These are phyloP conservation scores for Silurus aristotelis DNA, from an alignment of 2,797 vertebrate genomes.

Conservation along the genomic window DNA sequence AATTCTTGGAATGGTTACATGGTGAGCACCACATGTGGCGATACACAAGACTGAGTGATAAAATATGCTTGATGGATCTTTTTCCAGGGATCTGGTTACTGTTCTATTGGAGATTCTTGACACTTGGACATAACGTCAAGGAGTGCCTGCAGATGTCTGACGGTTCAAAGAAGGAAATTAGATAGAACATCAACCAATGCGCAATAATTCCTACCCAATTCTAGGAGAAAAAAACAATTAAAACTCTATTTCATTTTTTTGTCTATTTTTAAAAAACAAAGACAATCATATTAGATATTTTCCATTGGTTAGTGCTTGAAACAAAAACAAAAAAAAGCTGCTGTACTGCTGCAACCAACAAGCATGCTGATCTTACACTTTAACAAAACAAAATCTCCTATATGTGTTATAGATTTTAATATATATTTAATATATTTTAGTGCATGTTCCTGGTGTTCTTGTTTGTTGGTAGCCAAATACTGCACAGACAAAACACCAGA, in stretches of 20 bases:
- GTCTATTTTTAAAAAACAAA: conserved; percentile 26
- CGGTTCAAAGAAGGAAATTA: neutral
- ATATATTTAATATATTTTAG: no score
- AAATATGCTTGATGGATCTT: conserved; percentile 29
- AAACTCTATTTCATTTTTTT: conserved; percentile 9
- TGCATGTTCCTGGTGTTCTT: neutral
- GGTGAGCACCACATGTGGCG: conserved; percentile 26
- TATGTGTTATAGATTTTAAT: neutral
- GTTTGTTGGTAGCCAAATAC: neutral
- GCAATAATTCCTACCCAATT: conserved; percentile 15
- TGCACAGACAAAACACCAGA: neutral
- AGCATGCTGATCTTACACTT: neutral
- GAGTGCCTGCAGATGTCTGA: conserved; percentile 3
- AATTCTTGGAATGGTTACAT: conserved; percentile 37
- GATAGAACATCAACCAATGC: conserved; percentile 9
- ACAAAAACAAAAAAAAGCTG: neutral
- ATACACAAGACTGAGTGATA: conserved; percentile 40
- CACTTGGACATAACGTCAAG: conserved; percentile 23
- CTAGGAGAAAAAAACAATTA: neutral
- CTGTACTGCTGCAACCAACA: neutral
- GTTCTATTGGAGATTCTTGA: conserved; percentile 34
- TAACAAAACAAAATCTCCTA: neutral
- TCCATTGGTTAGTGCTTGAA: neutral
- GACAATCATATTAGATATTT: neutral
- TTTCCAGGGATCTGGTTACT: conserved; percentile 37